Percentiles rank a stretch among this genome's conserved stretches.
phyloP scores from a whole-genome alignment of 1,140 invertebrate genomes.

The Apolygus lucorum region DNA sequence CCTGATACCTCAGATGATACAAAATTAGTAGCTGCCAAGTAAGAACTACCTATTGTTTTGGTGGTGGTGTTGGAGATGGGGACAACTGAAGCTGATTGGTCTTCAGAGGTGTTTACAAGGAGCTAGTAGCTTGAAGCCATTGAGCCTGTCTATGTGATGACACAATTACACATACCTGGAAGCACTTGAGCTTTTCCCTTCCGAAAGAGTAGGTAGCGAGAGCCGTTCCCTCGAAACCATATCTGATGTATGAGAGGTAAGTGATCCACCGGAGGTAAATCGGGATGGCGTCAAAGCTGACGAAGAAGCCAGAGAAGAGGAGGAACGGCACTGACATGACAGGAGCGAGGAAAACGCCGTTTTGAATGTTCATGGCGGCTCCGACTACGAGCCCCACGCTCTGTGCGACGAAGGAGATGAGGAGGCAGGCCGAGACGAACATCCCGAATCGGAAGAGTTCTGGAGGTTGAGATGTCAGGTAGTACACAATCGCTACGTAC shows the following conservation, averaged over 20 bases:
- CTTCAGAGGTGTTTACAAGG: too few species aligned
- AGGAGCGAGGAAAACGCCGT: constrained; percentile 91
- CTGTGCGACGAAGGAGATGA: constrained; percentile 92
- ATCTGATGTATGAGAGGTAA: constrained; percentile 89
- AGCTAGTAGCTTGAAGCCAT: too few species aligned
- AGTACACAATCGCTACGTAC: constrained; percentile 90
- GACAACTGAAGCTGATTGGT: too few species aligned
- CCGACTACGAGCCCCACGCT: constrained; percentile 91
- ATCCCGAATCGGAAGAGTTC: constrained; percentile 75
- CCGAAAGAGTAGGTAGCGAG: constrained; percentile 87
- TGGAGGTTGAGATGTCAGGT: constrained; percentile 85
- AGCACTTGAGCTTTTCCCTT: constrained; percentile 68
- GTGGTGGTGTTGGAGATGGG: too few species aligned
- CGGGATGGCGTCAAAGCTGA: constrained; percentile 92
- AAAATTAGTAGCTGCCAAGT: too few species aligned
- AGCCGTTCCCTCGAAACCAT: constrained; percentile 89
- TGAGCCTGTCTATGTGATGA: too few species aligned
- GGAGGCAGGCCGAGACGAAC: constrained; percentile 77
- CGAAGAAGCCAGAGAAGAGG: constrained; percentile 93
- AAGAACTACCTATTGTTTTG: too few species aligned
- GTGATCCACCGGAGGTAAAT: constrained; percentile 91
- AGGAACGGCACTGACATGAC: constrained; percentile 91
- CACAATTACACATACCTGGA: constrained; percentile 40
- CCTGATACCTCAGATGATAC: too few species aligned
- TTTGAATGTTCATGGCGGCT: constrained; percentile 88